These are phyloP conservation scores for Camponotus pennsylvanicus DNA, from an alignment of 1,140 invertebrate genomes.

Conservation along the genomic window DNA sequence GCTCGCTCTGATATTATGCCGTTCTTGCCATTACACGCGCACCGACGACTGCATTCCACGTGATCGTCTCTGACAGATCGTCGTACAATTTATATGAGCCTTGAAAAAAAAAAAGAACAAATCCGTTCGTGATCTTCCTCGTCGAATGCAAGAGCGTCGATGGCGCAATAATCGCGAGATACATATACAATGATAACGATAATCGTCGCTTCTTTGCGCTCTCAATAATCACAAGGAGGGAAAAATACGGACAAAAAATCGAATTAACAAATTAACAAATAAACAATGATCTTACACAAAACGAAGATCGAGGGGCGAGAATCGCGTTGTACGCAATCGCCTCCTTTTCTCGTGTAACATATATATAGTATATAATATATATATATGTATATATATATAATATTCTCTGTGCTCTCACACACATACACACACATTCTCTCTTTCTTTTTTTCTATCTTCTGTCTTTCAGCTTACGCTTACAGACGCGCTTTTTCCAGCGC, in stretches of 20 bases:
- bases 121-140: neutral
- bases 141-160: constrained; percentile 9
- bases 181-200: neutral
- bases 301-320: constrained; percentile 17
- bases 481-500: constrained; percentile 3
- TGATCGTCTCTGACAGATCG: neutral
- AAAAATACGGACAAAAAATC: neutral
- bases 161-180: neutral
- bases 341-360: constrained; percentile 37
- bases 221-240: neutral
- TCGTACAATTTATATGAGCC: neutral
- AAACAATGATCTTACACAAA: constrained; percentile 53
- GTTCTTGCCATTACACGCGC: neutral
- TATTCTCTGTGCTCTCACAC: constrained; percentile 36
- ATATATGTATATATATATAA: constrained; percentile 40
- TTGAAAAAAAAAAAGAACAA: no score
- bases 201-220: constrained; percentile 12
- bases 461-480: neutral
- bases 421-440: no score
- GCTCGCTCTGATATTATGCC: neutral
- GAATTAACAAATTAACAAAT: constrained; percentile 41
- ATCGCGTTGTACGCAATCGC: constrained; percentile 54
- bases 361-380: constrained; percentile 59
- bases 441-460: neutral
- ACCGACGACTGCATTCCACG: neutral